A percentile compares a stretch with the other conserved stretches of the same genome.
Conservation (phyloP, 2,113 vertebrate species). For the Rissa tridactyla region DNA sequence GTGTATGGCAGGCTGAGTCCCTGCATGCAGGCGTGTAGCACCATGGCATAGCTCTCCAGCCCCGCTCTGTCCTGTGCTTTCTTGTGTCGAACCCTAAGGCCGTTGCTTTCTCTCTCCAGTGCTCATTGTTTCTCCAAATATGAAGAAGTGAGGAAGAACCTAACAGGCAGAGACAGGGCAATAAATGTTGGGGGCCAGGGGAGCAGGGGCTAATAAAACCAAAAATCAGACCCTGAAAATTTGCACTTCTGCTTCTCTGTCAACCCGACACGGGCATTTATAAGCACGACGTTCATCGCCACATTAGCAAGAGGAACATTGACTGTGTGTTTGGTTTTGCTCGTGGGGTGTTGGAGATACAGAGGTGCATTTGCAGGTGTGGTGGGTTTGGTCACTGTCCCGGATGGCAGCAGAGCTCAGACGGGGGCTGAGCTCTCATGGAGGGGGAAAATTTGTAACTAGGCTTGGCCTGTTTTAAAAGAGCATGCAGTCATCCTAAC, state of each 20-base stretch:
- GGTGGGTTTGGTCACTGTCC: background rate
- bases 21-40: accelerated
- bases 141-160: background rate
- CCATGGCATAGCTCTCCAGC: background rate
- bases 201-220: background rate
- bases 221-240: background rate
- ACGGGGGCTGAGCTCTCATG: background rate
- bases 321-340: background rate
- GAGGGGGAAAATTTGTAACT: background rate
- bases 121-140: background rate
- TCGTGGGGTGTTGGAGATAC: background rate
- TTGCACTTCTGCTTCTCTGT: background rate
- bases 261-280: background rate
- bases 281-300: background rate
- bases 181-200: background rate
- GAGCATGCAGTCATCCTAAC: background rate
- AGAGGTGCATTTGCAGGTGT: background rate
- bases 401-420: background rate
- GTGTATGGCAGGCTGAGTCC: background rate
- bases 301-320: background rate
- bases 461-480: conserved; percentile 16
- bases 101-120: background rate
- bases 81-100: background rate
- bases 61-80: background rate
- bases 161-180: background rate